Evolutionary conservation across 2,888 invertebrate genomes (phyloP).

Genomic region (Lithosia quadra): DNA sequence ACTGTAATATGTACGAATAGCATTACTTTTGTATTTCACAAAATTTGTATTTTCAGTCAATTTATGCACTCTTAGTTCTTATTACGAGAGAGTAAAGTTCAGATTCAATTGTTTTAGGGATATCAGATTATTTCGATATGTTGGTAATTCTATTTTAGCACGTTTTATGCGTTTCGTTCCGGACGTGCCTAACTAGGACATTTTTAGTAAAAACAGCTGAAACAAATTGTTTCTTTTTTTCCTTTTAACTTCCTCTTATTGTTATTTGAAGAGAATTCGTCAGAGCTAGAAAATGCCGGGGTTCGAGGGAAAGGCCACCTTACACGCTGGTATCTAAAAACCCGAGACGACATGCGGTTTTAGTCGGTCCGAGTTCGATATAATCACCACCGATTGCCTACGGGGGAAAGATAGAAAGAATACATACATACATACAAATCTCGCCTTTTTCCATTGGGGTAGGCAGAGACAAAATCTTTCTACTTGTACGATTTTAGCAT

Average conservation of each 20-base stretch:
- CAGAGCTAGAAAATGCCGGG: not conserved
- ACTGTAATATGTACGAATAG: slow-evolving; percentile 35
- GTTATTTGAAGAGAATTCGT: not conserved
- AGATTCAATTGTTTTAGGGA: not conserved
- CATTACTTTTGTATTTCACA: slow-evolving; percentile 44
- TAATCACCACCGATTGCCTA: too few relatives aligned
- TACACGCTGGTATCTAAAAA: too few relatives aligned
- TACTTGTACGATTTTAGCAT: too few relatives aligned
- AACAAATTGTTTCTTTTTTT: slow-evolving; percentile 16
- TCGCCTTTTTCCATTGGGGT: too few relatives aligned
- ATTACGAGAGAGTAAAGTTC: slow-evolving; percentile 2
- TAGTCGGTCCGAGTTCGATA: too few relatives aligned
- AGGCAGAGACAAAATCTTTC: too few relatives aligned
- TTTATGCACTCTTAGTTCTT: not conserved
- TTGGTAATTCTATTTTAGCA: slow-evolving; percentile 45
- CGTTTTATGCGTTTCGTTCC: slow-evolving; percentile 42
- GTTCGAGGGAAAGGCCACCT: too few relatives aligned
- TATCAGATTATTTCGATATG: not conserved
- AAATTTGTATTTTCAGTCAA: slow-evolving; percentile 12
- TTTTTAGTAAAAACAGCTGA: slow-evolving; percentile 49
- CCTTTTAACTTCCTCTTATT: not conserved
- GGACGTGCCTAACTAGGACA: slow-evolving; percentile 51
- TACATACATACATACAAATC: too few relatives aligned
- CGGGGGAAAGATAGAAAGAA: too few relatives aligned
- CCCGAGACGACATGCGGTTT: too few relatives aligned